Evolutionary conservation across 2,888 invertebrate species (phyloP).

Genomic region (Eupithecia subumbrata): DNA sequence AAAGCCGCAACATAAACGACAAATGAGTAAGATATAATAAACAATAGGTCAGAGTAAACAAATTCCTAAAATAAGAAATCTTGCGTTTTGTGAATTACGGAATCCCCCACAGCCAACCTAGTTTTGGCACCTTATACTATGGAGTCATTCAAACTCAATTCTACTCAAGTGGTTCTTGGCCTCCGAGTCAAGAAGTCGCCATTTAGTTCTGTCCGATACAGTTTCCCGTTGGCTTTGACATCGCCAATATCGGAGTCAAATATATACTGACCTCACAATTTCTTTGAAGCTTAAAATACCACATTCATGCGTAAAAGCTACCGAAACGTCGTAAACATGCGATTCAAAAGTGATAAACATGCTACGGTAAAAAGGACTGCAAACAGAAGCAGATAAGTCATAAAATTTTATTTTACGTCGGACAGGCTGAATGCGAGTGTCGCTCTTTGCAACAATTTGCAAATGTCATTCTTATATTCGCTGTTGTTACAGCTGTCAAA

Average conservation of each 20-base stretch:
- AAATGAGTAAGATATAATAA: too few species aligned
- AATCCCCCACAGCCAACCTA: neutral
- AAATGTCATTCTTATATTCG: neutral
- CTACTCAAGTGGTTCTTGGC: neutral
- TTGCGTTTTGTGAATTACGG: neutral
- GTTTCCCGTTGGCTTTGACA: neutral
- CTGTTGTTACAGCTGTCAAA: constrained; percentile 5
- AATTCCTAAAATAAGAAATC: neutral
- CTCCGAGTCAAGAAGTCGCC: neutral
- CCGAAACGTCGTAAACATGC: neutral
- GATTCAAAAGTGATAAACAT: constrained; percentile 3
- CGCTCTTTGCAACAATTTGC: constrained; percentile 1
- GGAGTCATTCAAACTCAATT: neutral
- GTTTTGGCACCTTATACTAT: neutral
- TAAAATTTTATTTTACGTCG: neutral
- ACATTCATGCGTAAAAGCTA: neutral
- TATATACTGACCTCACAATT: neutral
- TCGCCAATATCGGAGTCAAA: neutral
- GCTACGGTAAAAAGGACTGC: neutral
- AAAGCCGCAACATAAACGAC: too few species aligned
- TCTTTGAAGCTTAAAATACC: neutral
- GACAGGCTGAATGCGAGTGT: neutral
- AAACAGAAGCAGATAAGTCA: neutral
- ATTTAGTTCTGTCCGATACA: neutral
- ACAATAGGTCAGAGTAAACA: neutral